Conservation (phyloP, 30 jellyfish, hydroid and myxozoan genomes). For the Hydractinia echinata region DNA sequence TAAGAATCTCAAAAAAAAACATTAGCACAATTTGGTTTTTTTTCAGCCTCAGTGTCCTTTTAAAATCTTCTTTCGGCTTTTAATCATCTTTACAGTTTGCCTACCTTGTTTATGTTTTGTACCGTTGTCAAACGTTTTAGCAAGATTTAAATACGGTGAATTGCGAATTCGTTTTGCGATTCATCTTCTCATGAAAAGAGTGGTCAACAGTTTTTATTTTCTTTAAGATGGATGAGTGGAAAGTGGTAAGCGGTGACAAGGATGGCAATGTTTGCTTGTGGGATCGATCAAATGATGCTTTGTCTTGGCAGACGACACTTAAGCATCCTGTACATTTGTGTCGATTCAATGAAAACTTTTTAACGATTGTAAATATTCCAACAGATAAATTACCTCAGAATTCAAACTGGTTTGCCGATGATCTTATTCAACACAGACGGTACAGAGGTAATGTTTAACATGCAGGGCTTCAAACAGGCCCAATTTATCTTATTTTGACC, state of each 20-base stretch:
- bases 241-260: constrained; percentile 54
- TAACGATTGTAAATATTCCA: constrained; percentile 50
- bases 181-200: too few relatives aligned
- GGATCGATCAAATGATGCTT: constrained; percentile 45
- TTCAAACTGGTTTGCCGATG: constrained; percentile 66
- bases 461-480: too few relatives aligned
- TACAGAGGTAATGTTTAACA: constrained; percentile 30
- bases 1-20: too few relatives aligned
- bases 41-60: too few relatives aligned
- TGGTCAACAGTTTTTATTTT: neutral
- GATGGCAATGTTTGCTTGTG: constrained; percentile 60
- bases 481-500: too few relatives aligned
- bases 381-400: constrained; percentile 45
- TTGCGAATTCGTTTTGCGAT: too few relatives aligned
- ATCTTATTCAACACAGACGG: constrained; percentile 59
- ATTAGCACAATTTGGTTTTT: too few relatives aligned
- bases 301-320: constrained; percentile 48
- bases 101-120: too few relatives aligned
- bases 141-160: too few relatives aligned
- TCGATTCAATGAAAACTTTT: constrained; percentile 35
- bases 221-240: constrained; percentile 64
- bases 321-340: constrained; percentile 65
- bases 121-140: too few relatives aligned
- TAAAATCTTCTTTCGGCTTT: too few relatives aligned
- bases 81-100: too few relatives aligned